Evolutionary conservation across 2,113 vertebrate species (phyloP).

Genomic region (cat (Felis catus)): F.catus_Fca126_mat1.0 CM031415.1:172744001-172744500

Average conservation of each 20-base stretch:
- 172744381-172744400: slow-evolving; percentile 50
- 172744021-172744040: background rate
- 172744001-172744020: background rate
- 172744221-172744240: slow-evolving; percentile 39
- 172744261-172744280: slow-evolving; percentile 7
- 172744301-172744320: slow-evolving; percentile 23
- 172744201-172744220: slow-evolving; percentile 38
- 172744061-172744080: background rate
- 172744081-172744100: background rate
- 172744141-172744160: slow-evolving; percentile 82
- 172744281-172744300: background rate
- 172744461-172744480: slow-evolving; percentile 69
- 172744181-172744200: slow-evolving; percentile 49
- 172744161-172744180: slow-evolving; percentile 84
- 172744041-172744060: background rate
- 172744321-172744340: slow-evolving; percentile 19
- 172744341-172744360: background rate
- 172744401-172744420: slow-evolving; percentile 69
- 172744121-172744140: slow-evolving; percentile 75
- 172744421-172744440: slow-evolving; percentile 45
- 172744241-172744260: background rate
- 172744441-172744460: slow-evolving; percentile 83
- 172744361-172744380: background rate
- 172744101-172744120: slow-evolving; percentile 79
- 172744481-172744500: slow-evolving; percentile 10